Conservation (phyloP, 2,797 vertebrate genomes). For the Crax fasciolata region DNA sequence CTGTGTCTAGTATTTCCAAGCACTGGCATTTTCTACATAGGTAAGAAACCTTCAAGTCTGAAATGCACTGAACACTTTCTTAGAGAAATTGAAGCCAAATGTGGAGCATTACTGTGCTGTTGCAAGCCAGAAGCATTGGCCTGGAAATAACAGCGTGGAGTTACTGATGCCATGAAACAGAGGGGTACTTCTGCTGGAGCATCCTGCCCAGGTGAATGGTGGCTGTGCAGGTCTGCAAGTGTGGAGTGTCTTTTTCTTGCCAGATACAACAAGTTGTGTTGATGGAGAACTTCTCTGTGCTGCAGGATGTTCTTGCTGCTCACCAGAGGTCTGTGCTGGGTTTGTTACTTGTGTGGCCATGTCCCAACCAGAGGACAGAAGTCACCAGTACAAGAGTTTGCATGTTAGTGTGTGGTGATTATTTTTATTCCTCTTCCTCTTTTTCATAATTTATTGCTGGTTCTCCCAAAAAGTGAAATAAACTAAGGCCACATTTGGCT, state of each 20-base stretch:
- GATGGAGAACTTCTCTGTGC: background rate
- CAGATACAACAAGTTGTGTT: background rate
- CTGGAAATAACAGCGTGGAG: no score
- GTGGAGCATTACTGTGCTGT: slow-evolving; percentile 56
- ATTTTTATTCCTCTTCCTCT: background rate
- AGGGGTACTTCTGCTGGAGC: no score
- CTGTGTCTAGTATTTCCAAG: slow-evolving; percentile 42
- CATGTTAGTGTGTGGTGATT: background rate
- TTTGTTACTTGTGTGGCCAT: background rate
- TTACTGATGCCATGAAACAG: no score
- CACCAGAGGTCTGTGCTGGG: background rate
- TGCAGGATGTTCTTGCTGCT: background rate
- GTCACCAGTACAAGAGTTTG: background rate
- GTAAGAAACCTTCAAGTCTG: slow-evolving; percentile 52
- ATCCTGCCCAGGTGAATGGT: no score
- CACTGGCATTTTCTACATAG: slow-evolving; percentile 54
- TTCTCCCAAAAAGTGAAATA: background rate
- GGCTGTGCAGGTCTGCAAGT: no score
- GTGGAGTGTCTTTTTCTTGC: no score
- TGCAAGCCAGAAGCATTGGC: slow-evolving; percentile 54
- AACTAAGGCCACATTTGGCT: background rate
- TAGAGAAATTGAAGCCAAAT: slow-evolving; percentile 66
- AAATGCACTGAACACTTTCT: slow-evolving; percentile 44
- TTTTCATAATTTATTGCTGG: background rate
- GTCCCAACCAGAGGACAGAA: background rate